Percentiles rank a stretch among this genome's conserved stretches.
Conservation (phyloP, 2,888 invertebrate species). For the Cinara cedri region DNA sequence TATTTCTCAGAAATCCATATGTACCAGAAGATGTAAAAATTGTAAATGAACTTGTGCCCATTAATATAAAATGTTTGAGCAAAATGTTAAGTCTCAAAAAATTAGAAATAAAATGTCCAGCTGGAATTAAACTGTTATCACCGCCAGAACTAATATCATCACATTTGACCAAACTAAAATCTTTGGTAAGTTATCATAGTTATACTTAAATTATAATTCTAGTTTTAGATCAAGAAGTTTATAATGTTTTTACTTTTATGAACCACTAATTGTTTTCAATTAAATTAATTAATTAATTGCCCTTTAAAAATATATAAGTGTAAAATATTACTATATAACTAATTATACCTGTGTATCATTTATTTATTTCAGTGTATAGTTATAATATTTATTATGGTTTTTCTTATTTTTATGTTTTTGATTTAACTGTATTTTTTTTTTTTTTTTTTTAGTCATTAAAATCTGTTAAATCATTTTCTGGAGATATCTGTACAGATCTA, state of each 20-base stretch:
- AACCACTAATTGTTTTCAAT: no score
- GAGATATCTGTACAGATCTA: constrained; percentile 60
- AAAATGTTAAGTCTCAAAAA: constrained; percentile 71
- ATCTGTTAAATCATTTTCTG: constrained; percentile 64
- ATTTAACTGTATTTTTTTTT: neutral
- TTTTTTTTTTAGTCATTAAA: constrained; percentile 65
- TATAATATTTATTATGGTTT: no score
- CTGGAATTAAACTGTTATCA: constrained; percentile 68
- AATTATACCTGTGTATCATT: no score
- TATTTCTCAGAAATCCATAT: constrained; percentile 24
- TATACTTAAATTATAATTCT: constrained; percentile 59
- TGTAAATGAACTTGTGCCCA: constrained; percentile 65
- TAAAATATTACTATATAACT: no score
- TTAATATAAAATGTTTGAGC: constrained; percentile 71
- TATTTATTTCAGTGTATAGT: no score
- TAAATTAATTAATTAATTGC: no score
- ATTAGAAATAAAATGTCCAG: constrained; percentile 76
- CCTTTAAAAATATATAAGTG: no score
- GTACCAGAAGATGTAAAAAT: neutral
- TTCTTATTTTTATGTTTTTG: no score
- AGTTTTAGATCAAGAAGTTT: neutral
- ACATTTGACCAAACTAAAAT: constrained; percentile 70
- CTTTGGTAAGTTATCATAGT: constrained; percentile 67
- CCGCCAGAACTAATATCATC: constrained; percentile 69
- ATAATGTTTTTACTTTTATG: no score